Base-by-base conservation (phyloP, 23 tunicate genomes). In the Phallusia fumigata region DNA sequence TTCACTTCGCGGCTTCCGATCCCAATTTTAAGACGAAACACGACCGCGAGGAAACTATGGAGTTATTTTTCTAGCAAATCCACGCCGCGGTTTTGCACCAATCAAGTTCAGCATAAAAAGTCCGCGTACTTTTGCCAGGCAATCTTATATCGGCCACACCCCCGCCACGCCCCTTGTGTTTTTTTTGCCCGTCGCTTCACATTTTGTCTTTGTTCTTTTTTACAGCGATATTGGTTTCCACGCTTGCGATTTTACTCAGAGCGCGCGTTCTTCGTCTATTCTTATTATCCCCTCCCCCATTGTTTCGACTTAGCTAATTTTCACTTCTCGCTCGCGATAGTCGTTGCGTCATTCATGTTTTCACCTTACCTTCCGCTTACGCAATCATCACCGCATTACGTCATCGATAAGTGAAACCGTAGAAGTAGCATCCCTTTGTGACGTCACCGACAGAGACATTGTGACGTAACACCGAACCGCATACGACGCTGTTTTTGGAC, bases 351-450 rank as follows among this genome's bases (percentile, higher is more conserved):
- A 40, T 40, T 58, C 69, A 24, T 24, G 2, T 58, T 58, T 24
- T 22, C 26, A 21, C 69, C 15, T 58, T 58, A 21, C 28, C 26
- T 58, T 58, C 1, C 69, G 69, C 69, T 58, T 58, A 58, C 69
- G 69, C 69, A 58, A 58, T 58, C 69, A 58, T 58, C 69, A 58
- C 47, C 47, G 47, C 47, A 40, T 40, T 40, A 58, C 69, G 16
- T 58, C 16, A 58, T 58, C 26, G 69, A 58, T 58, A 58, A 22
- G 69, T 58, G 28, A 58, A 40, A 40, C 47, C 69, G 69, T 58
- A 58, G 69, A 22, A 58, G 69, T 58, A 58, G 69, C 69, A 58
- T 16, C 26, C 28, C 11, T 58, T 6, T 58, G 10, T 40, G 47
- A 40, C 10, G 47, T 40, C 47, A 40, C 47, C 47, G 47, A 40